Percentiles rank a stretch among this genome's conserved stretches.
These are phyloP conservation scores for Pseudomugil gertrudae DNA, from an alignment of 2,797 vertebrate genomes.

Conservation along the genomic window DNA sequence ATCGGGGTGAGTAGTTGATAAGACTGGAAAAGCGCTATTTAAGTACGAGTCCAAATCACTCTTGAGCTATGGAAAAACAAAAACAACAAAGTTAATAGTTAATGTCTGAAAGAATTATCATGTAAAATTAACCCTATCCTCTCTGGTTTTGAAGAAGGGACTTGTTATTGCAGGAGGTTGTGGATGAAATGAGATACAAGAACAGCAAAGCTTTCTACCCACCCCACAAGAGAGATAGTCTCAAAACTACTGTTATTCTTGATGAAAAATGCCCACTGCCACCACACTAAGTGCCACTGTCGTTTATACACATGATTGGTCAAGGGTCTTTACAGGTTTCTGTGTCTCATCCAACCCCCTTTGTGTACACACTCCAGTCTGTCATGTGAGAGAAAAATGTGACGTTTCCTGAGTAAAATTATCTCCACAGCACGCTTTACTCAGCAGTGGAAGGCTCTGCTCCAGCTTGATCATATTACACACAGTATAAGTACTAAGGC, in stretches of 20 bases:
- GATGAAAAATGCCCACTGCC: neutral
- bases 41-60: too few species aligned
- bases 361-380: neutral
- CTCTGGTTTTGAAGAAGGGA: neutral
- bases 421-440: constrained; percentile 63
- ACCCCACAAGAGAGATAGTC: neutral
- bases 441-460: constrained; percentile 48
- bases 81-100: neutral
- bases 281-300: neutral
- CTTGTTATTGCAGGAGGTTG: neutral
- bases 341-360: constrained; percentile 19
- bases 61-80: too few species aligned
- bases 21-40: too few species aligned
- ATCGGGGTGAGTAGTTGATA: too few species aligned
- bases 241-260: neutral
- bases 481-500: constrained; percentile 59
- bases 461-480: constrained; percentile 78
- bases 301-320: neutral
- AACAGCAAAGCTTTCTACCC: neutral
- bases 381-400: constrained; percentile 35
- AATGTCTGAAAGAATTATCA: neutral
- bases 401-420: constrained; percentile 52
- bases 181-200: neutral
- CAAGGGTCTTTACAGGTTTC: neutral
- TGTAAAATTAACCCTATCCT: neutral